Conservation (phyloP, 2,113 vertebrate species). For the Oriolus oriolus region DNA sequence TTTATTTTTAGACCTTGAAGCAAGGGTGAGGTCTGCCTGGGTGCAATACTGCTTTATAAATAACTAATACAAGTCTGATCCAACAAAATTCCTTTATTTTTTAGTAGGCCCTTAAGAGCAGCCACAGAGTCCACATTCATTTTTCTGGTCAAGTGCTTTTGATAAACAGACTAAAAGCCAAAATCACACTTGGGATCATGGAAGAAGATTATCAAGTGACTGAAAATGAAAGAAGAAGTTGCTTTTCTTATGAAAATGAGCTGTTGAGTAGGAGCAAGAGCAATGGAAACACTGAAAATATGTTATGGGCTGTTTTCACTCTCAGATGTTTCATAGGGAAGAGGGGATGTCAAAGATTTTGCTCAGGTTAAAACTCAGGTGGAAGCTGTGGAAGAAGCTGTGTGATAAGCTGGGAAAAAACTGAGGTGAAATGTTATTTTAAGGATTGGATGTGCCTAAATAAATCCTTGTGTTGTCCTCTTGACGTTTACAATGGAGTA, state of each 20-base stretch:
- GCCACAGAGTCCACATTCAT: not conserved
- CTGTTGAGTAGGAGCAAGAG: not conserved
- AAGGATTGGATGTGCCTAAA: not conserved
- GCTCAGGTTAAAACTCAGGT: not conserved
- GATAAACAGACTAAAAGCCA: not conserved
- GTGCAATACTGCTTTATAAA: not conserved
- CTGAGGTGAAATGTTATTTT: not conserved
- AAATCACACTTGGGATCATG: not conserved
- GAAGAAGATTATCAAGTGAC: not conserved
- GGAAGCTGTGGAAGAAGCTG: not conserved
- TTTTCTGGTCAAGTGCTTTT: not conserved
- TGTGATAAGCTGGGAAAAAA: not conserved
- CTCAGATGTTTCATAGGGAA: not conserved
- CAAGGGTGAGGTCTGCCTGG: not conserved
- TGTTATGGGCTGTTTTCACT: fast-evolving
- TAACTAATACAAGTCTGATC: not conserved
- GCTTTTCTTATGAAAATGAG: not conserved
- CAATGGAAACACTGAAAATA: not conserved
- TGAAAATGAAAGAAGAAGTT: too few relatives aligned
- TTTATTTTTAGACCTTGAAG: not conserved
- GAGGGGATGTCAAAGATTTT: not conserved
- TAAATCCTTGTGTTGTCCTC: not conserved
- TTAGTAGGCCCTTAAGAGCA: not conserved
- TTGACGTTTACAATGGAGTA: fast-evolving
- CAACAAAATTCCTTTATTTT: not conserved